These are phyloP conservation scores for Dynastes hyllus DNA, from an alignment of 2,888 invertebrate genomes.

Conservation along the genomic window DNA sequence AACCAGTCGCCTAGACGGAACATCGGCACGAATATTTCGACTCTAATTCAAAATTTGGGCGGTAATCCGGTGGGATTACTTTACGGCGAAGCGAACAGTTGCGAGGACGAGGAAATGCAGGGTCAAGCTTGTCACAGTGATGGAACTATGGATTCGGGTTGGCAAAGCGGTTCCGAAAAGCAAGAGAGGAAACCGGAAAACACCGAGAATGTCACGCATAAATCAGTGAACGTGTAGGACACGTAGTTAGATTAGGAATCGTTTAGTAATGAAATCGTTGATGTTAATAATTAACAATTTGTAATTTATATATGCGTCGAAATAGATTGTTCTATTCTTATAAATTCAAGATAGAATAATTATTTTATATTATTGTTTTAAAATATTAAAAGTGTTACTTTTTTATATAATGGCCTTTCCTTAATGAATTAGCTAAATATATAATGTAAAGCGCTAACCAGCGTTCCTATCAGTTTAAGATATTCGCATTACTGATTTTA, in stretches of 20 bases:
- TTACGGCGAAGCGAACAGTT: conserved; percentile 68
- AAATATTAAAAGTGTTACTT: conserved; percentile 51
- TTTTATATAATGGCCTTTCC: conserved; percentile 11
- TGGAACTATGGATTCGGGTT: conserved; percentile 79
- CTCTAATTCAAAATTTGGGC: conserved; percentile 71
- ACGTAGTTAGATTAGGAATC: conserved; percentile 30
- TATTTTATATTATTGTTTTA: conserved; percentile 53
- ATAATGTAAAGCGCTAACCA: background rate
- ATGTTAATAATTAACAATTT: conserved; percentile 46
- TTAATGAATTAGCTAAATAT: background rate
- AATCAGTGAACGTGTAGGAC: conserved; percentile 66
- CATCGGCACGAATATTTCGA: conserved; percentile 71
- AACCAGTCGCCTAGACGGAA: conserved; percentile 64
- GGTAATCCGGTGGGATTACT: conserved; percentile 70
- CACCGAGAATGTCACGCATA: conserved; percentile 59
- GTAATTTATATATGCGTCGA: conserved; percentile 52
- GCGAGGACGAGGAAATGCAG: conserved; percentile 67
- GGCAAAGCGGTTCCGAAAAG: conserved; percentile 81
- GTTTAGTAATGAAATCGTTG: conserved; percentile 47
- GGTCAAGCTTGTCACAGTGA: conserved; percentile 69
- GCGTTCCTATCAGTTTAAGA: too few relatives aligned
- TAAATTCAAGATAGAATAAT: conserved; percentile 51
- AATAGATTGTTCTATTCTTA: conserved; percentile 54
- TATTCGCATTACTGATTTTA: too few relatives aligned
- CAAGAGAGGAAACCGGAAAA: conserved; percentile 68